phyloP scores from a whole-genome alignment of 1,140 invertebrate species.

The Telenomus remus region DNA sequence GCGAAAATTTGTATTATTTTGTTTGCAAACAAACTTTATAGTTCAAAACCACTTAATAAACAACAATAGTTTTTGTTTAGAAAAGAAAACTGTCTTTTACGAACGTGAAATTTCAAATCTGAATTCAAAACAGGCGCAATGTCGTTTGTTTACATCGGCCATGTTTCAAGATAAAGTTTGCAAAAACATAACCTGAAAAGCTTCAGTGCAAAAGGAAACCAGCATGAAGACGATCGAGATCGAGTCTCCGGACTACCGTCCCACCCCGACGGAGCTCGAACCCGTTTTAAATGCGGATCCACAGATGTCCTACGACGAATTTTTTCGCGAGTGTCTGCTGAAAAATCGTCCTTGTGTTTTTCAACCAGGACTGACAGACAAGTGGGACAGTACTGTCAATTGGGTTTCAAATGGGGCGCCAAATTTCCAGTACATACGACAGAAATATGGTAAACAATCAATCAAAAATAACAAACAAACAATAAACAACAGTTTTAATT shows the following conservation, averaged over 20 bases:
- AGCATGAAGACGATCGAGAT: conserved; percentile 54
- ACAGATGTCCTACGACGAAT: conserved; percentile 67
- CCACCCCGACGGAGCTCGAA: conserved; percentile 18
- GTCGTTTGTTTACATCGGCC: too few relatives aligned
- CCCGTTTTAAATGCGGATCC: conserved; percentile 40
- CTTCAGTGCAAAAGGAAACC: neutral
- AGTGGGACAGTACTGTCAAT: conserved; percentile 78
- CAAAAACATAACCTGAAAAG: too few relatives aligned
- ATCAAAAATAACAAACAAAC: conserved; percentile 2
- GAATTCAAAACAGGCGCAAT: neutral
- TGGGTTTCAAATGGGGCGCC: conserved; percentile 78
- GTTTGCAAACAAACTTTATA: too few relatives aligned
- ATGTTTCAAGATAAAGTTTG: too few relatives aligned
- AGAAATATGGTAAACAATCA: conserved; percentile 75
- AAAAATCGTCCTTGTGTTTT: conserved; percentile 82
- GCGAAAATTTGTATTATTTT: too few relatives aligned
- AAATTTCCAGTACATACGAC: conserved; percentile 80
- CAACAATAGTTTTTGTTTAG: too few relatives aligned
- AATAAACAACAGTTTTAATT: neutral
- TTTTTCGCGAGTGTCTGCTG: conserved; percentile 79
- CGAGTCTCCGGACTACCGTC: conserved; percentile 24
- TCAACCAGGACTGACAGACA: conserved; percentile 75
- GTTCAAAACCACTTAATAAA: too few relatives aligned
- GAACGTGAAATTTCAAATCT: too few relatives aligned
- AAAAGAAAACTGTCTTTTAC: too few relatives aligned